These are phyloP conservation scores for Gymnogyps californianus DNA, from an alignment of 2,113 vertebrate species.

Conservation along the genomic window DNA sequence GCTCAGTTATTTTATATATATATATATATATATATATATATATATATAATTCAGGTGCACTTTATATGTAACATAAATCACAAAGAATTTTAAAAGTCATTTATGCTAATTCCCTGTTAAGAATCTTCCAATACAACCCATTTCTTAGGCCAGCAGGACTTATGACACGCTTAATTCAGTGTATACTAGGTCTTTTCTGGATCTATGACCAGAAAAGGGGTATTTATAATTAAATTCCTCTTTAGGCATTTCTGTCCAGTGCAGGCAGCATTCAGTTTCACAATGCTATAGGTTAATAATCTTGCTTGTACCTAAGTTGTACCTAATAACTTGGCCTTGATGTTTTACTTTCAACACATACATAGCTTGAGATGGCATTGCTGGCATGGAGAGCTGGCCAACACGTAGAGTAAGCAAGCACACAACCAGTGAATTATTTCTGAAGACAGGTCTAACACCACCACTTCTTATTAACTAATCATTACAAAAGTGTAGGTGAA, in stretches of 20 bases:
- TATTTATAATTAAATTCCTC: not conserved
- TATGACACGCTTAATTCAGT: rapidly evolving
- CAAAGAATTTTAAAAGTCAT: not conserved
- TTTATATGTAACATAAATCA: not conserved
- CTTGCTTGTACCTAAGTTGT: not conserved
- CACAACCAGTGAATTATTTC: not conserved
- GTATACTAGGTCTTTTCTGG: not conserved
- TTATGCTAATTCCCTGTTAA: not conserved
- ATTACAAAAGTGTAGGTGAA: not conserved
- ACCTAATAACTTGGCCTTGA: not conserved
- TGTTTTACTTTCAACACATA: not conserved
- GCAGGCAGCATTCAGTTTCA: not conserved
- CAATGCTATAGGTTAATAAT: not conserved
- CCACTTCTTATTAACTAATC: not conserved
- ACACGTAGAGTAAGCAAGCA: not conserved
- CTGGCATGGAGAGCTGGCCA: not conserved
- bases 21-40: not conserved
- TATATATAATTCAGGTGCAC: not conserved
- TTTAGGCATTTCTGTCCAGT: not conserved
- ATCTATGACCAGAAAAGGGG: not conserved
- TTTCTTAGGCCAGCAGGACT: not conserved
- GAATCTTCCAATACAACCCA: not conserved
- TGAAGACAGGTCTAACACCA: not conserved
- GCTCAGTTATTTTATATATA: not conserved
- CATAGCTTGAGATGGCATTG: not conserved